Base-by-base conservation (phyloP, 2,113 vertebrate genomes). In the Carassius carassius region DNA sequence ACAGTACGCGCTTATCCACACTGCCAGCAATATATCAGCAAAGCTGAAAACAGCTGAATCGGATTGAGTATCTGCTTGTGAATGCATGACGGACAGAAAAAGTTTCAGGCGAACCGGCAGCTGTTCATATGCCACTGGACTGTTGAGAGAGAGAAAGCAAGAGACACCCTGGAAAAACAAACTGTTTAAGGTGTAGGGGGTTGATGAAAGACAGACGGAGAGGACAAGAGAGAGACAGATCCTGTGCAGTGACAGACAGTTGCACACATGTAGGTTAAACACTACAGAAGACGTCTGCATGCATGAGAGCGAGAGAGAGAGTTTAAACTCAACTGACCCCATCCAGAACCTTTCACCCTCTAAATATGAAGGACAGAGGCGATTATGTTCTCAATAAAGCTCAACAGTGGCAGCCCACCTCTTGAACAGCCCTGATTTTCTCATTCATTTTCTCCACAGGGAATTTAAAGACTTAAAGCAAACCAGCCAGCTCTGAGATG, bases 1-100 rank as follows among this genome's bases (percentile, higher is more conserved):
- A 47, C 44, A 47, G 44, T 12, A 12, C 21, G 6, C 19, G 25
- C 63, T 49, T 69, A 3, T 47, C 51, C 23, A 32, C 62, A 10
- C 35, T 29, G 35, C 23, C 41, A 65, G 41, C 32, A 67, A 72
- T 65, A 54, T 25, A 44, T 51, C 73, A 44, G 49, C 77, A 63
- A 65, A 65, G 83, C 73, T 54, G 81, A 35, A 85, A 81, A 83
- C 84, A 83, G 75, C 84, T 75, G 84, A 85, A 58, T 37, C n/a
- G 8, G 80, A 80, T 78, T 83, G 60, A 67, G 56, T 65, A 80
- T 88, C 76, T 23, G 35, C 49, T 47, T 25, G 14, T 60, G 44
- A 83, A 83, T 32, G 74, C 60, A 69, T 83, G 80, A 80, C 60
- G 37, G 86, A 17, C 67, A 82, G 44, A 82, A 16, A 25, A 7